Base-by-base conservation (phyloP, 2,888 invertebrate species). In the Bellardia bayeri region DNA sequence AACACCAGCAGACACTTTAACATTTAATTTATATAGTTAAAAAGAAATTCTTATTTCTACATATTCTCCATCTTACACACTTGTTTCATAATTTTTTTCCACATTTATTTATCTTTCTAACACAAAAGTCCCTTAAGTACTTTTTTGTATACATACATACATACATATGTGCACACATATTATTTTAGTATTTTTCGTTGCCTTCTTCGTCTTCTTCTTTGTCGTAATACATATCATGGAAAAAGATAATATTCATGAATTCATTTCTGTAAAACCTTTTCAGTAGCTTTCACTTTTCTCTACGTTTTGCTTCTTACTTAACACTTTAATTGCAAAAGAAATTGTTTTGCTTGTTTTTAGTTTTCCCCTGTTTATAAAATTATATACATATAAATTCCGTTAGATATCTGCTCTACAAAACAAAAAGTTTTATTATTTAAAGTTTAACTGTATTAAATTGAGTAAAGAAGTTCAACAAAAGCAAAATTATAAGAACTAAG, bases 221-320 rank as follows among this genome's bases (percentile, higher is more conserved):
- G 56, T 51, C 58, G 1, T 23, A 23, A 23, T 23, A 23, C 23
- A 23, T 23, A 23, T 49, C 33, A 40, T 33, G 16, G n/a, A 69
- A 33, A 83, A 69, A 45, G 40, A 63, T 58, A 63, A 69, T 83
- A 71, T 76, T 76, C 69, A 71, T 76, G 45, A 83, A 63, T 64
- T 78, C 45, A 69, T 63, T 30, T 56, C 14, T 78, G 51, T 51
- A 51, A 68, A 74, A 63, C 30, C 68, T 68, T 56, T 71, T 75
- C 49, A 45, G 58, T 42, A 51, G 2, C 11, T 45, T 16, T 37
- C n/a, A 66, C 11, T 56, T 72, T 66, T 14, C 30, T 37, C 40
- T 51, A 2, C 2, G 45, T 45, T 74, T 64, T 16, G 37, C 30
- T 13, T 37, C 33, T 37, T 69, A 63, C 3, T 45, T 42, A 9